Base-by-base conservation (phyloP, 92 coral and sea anemone genomes). In the Paramuricea clavata region DNA sequence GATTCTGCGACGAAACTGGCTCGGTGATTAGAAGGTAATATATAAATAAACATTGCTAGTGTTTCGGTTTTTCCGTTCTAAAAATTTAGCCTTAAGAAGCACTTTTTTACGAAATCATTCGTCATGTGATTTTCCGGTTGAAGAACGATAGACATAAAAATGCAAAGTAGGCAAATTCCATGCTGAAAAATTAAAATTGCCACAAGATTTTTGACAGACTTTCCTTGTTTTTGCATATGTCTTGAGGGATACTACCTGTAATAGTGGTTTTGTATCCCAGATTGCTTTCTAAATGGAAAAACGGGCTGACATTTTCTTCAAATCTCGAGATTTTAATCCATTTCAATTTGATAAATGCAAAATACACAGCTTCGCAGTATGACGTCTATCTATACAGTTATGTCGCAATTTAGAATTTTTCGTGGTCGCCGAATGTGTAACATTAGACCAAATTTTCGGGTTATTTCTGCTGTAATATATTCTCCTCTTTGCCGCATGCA, bases 1-100 rank as follows among this genome's bases (percentile, higher is more conserved):
- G 91, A 73, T 90, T 93, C 31, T 97, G 88, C 70, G 98, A 97
- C 44, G 78, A 75, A n/a, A 93, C 90, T 68, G 89, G 88, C 78
- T 93, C 91, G 78, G 91, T 97, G 42, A 72, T 87, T 5, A 94
- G 88, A 59, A 97, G 99, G 99, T 97, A 86, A n/a, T 65, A 91
- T 4, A 43, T 69, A 31, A 31, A 13, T 28, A 0, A 30, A 16
- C 50, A 74, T 8, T 11, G 12, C 2, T n/a, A 28, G 28, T 65
- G 72, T 15, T 28, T 31, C 72, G 19, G 17, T 15, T 2, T 27
- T 62, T n/a, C 64, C n/a, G n/a, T n/a, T n/a, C n/a, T n/a, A 56
- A 6, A 26, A 12, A 9, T 16, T 65, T 65, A 7, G 72, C 35
- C 39, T 1, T 65, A 28, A 33, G 23, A 57, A 60, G n/a, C 39